Conservation (phyloP, 2,797 vertebrate genomes). For the Trichosurus vulpecula region DNA sequence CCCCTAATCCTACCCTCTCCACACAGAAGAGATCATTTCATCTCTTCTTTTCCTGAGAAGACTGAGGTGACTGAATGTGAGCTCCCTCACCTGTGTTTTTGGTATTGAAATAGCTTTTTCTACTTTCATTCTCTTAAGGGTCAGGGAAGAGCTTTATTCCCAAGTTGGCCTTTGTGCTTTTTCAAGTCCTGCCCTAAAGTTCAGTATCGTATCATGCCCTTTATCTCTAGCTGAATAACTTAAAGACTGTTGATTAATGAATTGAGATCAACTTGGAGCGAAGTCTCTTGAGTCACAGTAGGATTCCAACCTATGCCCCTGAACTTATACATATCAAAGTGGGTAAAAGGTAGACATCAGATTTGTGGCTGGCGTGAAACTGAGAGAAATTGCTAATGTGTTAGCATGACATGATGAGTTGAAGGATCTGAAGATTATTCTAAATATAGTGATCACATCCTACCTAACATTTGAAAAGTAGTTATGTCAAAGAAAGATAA, state of each 20-base stretch:
- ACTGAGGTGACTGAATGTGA: background rate
- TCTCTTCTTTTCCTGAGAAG: background rate
- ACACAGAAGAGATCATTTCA: rapidly evolving
- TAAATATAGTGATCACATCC: background rate
- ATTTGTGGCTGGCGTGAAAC: background rate
- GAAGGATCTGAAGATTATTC: background rate
- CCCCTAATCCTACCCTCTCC: background rate
- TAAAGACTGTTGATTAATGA: background rate
- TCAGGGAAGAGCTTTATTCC: background rate
- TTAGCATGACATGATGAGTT: background rate
- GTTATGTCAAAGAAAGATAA: background rate
- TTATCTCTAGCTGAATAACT: background rate
- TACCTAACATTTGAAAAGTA: background rate
- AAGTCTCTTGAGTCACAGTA: background rate
- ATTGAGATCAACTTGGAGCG: background rate
- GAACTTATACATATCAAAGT: background rate
- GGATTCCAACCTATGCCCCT: background rate
- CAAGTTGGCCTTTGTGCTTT: background rate
- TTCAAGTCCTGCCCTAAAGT: background rate
- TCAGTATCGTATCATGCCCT: background rate
- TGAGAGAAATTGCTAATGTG: background rate
- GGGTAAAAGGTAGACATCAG: background rate
- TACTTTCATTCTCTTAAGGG: background rate
- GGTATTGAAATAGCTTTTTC: background rate
- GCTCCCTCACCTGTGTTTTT: background rate